Conservation (phyloP, 2,113 vertebrate genomes). For the Calidris pygmaea region DNA sequence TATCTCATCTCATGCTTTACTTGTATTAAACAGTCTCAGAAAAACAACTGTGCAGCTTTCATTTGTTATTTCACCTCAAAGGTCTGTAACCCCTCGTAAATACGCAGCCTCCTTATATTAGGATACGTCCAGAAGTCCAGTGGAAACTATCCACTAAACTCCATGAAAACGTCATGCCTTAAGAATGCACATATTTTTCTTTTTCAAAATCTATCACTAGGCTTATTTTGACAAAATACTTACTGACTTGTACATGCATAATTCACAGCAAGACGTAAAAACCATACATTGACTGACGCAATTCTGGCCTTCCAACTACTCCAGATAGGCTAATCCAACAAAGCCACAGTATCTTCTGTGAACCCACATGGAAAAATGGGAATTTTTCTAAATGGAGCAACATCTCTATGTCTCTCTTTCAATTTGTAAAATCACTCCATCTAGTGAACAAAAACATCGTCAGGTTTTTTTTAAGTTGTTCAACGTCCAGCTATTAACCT, state of each 20-base stretch:
- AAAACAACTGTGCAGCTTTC: not conserved
- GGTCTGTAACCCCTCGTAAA: not conserved
- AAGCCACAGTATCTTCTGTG: not conserved
- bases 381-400: not conserved
- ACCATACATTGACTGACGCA: not conserved
- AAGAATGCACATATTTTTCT: not conserved
- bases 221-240: not conserved
- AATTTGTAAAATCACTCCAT: not conserved
- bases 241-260: not conserved
- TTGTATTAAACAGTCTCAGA: not conserved
- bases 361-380: not conserved
- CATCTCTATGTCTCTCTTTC: not conserved
- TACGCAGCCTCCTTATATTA: not conserved
- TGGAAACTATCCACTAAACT: not conserved
- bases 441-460: not conserved
- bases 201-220: not conserved
- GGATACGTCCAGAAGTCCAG: not conserved
- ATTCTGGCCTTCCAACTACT: not conserved
- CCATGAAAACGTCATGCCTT: fast-evolving
- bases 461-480: not conserved
- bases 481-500: not conserved
- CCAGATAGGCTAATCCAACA: not conserved
- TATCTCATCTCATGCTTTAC: not conserved
- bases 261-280: not conserved
- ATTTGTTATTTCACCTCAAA: not conserved